phyloP scores from a whole-genome alignment of 2,797 vertebrate genomes.

The Columba guinea region DNA sequence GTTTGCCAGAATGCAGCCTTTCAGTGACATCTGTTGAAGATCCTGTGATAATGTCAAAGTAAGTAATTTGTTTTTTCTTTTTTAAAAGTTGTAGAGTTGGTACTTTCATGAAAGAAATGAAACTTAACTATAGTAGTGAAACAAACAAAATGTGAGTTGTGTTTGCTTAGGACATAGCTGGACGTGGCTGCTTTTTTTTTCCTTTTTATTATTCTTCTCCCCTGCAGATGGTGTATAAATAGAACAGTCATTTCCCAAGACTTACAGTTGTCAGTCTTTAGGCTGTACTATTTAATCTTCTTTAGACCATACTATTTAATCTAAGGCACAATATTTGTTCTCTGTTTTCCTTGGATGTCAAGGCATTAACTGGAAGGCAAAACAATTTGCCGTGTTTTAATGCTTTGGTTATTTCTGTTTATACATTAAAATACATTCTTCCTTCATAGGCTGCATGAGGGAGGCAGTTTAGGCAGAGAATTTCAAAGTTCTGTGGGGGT shows the following conservation, averaged over 20 bases:
- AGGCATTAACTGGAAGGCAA: neutral
- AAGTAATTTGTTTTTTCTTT: conserved; percentile 62
- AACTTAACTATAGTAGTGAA: neutral
- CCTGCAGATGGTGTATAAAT: neutral
- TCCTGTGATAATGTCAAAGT: conserved; percentile 91
- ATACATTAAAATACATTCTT: neutral
- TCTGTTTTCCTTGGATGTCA: neutral
- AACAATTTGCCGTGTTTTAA: neutral
- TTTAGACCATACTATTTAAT: neutral
- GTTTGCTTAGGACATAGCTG: neutral
- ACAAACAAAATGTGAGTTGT: neutral
- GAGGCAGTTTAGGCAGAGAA: neutral
- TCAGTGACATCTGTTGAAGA: conserved; percentile 82
- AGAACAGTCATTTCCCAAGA: neutral
- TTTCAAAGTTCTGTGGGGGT: neutral
- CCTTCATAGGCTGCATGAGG: neutral
- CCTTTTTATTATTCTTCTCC: neutral
- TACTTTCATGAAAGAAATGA: neutral
- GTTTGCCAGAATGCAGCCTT: conserved; percentile 70
- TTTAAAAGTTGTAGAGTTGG: neutral
- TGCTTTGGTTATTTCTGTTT: neutral
- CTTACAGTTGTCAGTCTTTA: neutral
- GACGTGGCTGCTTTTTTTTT: neutral
- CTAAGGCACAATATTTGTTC: neutral
- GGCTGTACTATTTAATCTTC: neutral